Percentiles rank a stretch among this genome's conserved stretches.
Evolutionary conservation across 2,113 vertebrate species (phyloP).

Genomic region (Taurulus bubalis): DNA sequence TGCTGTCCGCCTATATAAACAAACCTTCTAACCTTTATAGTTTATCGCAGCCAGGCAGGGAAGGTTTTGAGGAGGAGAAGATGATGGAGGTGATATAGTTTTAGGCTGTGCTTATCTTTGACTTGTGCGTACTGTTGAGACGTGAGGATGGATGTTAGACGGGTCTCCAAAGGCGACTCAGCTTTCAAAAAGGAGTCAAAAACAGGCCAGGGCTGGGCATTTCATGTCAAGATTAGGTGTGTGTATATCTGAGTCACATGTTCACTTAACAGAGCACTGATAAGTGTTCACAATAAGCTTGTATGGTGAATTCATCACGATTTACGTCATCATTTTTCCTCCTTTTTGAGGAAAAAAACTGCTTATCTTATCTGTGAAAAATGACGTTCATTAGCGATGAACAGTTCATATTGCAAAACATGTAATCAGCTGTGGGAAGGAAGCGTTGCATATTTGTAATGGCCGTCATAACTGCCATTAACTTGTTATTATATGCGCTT

Average conservation of each 20-base stretch:
- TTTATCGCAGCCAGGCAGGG: conserved; percentile 44
- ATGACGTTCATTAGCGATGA: background rate
- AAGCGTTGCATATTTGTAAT: conserved; percentile 44
- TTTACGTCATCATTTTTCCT: background rate
- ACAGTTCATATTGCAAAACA: conserved; percentile 10
- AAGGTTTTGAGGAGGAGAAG: conserved; percentile 43
- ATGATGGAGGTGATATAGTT: conserved; percentile 32
- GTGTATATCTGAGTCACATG: conserved; percentile 18
- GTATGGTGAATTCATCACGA: background rate
- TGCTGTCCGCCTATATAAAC: conserved; percentile 63
- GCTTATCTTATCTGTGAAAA: background rate
- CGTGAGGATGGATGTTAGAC: background rate
- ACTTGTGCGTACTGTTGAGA: conserved; percentile 20
- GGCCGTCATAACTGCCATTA: conserved; percentile 4
- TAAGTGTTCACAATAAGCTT: conserved; percentile 8
- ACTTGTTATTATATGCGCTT: conserved; percentile 15
- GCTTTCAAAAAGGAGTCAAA: conserved; percentile 18
- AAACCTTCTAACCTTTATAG: conserved; percentile 50
- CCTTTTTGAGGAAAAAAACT: background rate
- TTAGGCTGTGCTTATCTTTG: conserved; percentile 25
- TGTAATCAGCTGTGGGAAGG: conserved; percentile 17
- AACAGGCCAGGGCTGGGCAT: background rate
- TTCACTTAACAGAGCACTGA: conserved; percentile 10
- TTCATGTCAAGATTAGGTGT: conserved; percentile 12
- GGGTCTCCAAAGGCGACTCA: background rate